These are phyloP conservation scores for Halcyon badia DNA, from an alignment of 2,797 vertebrate genomes.

Conservation along the genomic window DNA sequence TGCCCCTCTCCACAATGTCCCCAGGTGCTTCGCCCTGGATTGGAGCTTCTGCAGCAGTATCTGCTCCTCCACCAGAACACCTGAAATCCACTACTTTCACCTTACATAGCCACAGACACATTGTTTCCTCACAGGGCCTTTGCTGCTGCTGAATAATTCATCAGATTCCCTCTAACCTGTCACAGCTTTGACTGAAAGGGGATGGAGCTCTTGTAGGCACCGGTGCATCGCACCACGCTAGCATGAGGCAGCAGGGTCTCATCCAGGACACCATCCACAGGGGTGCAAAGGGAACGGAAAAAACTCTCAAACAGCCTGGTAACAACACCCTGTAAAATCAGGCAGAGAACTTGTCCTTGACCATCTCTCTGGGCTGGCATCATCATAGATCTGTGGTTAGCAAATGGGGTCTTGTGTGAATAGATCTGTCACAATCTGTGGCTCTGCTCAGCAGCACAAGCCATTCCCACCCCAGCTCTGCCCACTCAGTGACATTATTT, in stretches of 20 bases:
- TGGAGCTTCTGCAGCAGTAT: neutral
- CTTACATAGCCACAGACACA: neutral
- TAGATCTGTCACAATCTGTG: neutral
- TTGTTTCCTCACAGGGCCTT: neutral
- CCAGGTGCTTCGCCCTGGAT: fast-evolving
- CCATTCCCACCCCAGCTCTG: neutral
- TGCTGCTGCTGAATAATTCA: neutral
- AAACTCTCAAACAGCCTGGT: neutral
- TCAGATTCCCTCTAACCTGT: neutral
- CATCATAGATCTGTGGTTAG: fast-evolving
- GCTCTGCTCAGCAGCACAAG: neutral
- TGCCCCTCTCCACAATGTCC: fast-evolving
- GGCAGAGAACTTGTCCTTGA: neutral
- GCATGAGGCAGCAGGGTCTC: fast-evolving
- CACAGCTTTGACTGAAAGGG: neutral
- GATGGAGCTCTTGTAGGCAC: fast-evolving
- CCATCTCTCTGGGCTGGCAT: fast-evolving
- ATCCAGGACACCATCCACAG: fast-evolving
- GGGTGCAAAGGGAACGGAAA: neutral
- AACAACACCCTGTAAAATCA: neutral
- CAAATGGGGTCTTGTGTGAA: neutral
- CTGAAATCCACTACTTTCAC: neutral
- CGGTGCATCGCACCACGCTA: fast-evolving
- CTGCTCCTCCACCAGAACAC: neutral
- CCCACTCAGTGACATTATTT: neutral